These are phyloP conservation scores for Chorisops tibialis DNA, from an alignment of 2,888 invertebrate genomes.

Conservation along the genomic window DNA sequence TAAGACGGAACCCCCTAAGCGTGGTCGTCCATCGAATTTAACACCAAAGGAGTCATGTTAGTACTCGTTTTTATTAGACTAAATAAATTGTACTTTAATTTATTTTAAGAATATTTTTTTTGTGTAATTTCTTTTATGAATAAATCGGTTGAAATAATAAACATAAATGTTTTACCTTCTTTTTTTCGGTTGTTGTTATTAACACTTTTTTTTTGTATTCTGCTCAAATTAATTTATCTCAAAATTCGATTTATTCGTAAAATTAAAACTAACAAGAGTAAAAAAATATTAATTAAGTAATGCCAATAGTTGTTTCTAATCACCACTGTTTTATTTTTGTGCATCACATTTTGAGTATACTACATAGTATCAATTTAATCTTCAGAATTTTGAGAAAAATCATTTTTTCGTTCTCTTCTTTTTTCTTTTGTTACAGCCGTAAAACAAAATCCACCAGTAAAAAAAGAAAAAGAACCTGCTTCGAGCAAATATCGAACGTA, in stretches of 20 bases:
- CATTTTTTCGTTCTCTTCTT: neutral
- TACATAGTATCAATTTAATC: no score
- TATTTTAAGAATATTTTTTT: constrained; percentile 18
- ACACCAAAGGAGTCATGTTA: constrained; percentile 7
- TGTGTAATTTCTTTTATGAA: constrained; percentile 26
- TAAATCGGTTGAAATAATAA: constrained; percentile 25
- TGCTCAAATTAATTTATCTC: neutral
- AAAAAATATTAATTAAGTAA: no score
- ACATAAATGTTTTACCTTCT: neutral
- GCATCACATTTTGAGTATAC: no score
- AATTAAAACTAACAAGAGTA: no score
- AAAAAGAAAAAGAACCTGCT: neutral
- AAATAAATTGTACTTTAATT: neutral
- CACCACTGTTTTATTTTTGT: no score
- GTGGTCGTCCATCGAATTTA: constrained; percentile 24
- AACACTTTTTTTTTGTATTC: neutral
- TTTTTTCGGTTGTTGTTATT: neutral
- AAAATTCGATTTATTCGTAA: constrained; percentile 32
- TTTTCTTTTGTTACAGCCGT: neutral
- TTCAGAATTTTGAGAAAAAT: neutral
- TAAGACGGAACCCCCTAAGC: constrained; percentile 2
- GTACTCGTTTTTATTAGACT: neutral
- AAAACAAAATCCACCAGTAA: neutral
- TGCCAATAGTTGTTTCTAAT: no score
- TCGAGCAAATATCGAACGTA: neutral